A percentile compares a stretch with the other conserved stretches of the same genome.
These are phyloP conservation scores for Brachymystax lenok DNA, from an alignment of 2,797 vertebrate species.

Conservation along the genomic window DNA sequence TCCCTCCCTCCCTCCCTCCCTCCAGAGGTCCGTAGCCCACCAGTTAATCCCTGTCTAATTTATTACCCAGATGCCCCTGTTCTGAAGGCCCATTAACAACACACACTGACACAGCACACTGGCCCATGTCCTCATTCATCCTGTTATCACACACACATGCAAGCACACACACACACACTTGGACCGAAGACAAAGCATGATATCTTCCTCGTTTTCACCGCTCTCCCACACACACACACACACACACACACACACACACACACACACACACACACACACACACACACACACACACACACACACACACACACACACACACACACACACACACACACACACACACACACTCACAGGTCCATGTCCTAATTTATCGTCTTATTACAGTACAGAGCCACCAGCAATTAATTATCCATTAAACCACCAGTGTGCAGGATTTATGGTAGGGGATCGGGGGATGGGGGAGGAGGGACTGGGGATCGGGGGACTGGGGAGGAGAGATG, in stretches of 20 bases:
- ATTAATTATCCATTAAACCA: conserved; percentile 99
- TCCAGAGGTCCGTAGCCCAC: conserved; percentile 86
- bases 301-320: no score
- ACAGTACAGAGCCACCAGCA: conserved; percentile 96
- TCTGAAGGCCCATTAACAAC: conserved; percentile 97
- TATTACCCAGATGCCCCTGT: conserved; percentile 94
- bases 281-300: no score
- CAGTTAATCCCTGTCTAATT: conserved; percentile 99
- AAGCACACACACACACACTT: no score
- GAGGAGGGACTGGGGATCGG: no score
- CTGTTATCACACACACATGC: no score
- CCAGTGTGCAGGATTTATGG: conserved; percentile 95
- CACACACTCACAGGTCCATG: conserved; percentile 52
- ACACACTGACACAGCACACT: conserved; percentile 94
- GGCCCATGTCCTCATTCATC: conserved; percentile 83
- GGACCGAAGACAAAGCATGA: no score
- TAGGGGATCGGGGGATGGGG: conserved; percentile 56
- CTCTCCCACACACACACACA: no score
- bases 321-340: no score
- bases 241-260: no score
- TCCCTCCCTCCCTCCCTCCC: conserved; percentile 8
- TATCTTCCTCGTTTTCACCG: no score
- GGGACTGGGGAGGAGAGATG: conserved; percentile 55
- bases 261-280: no score
- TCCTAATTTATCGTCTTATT: conserved; percentile 99